Percentiles rank a stretch among this genome's conserved stretches.
Evolutionary conservation across 2,113 vertebrate species (phyloP).

Genomic region (Caracal caracal): DNA sequence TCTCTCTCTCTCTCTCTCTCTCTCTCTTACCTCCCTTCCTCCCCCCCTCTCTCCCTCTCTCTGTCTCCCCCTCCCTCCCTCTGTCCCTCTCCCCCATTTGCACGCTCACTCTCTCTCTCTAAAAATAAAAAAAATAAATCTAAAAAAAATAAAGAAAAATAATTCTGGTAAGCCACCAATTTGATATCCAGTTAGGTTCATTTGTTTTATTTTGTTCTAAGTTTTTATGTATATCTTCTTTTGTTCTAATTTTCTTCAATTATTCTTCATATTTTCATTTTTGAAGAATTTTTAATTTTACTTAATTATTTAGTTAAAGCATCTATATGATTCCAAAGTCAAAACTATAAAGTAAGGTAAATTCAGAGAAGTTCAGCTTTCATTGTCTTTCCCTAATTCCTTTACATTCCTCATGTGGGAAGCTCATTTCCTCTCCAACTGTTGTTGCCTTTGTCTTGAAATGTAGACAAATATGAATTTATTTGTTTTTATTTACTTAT

Average conservation of each 20-base stretch:
- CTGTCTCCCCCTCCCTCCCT: no score
- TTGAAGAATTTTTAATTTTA: neutral
- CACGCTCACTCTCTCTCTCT: no score
- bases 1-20: no score
- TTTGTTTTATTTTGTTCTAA: neutral
- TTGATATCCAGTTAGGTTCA: neutral
- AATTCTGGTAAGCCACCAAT: neutral
- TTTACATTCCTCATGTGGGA: neutral
- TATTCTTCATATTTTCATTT: neutral
- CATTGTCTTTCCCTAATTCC: neutral
- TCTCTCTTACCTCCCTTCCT: no score
- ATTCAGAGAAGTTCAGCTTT: conserved; percentile 3
- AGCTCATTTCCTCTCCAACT: neutral
- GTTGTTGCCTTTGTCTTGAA: conserved; percentile 7
- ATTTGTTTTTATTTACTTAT: neutral
- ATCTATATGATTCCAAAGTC: neutral
- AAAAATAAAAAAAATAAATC: no score
- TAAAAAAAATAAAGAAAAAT: no score
- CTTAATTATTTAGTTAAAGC: neutral
- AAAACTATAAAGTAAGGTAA: neutral
- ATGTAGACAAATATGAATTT: neutral
- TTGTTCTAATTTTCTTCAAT: conserved; percentile 6
- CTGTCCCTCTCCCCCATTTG: no score
- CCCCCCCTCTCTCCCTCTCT: no score
- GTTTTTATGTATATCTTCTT: conserved; percentile 5